A percentile compares a stretch with the other conserved stretches of the same genome.
These are phyloP conservation scores for Cephus cinctus DNA, from an alignment of 1,140 invertebrate genomes.

Conservation along the genomic window DNA sequence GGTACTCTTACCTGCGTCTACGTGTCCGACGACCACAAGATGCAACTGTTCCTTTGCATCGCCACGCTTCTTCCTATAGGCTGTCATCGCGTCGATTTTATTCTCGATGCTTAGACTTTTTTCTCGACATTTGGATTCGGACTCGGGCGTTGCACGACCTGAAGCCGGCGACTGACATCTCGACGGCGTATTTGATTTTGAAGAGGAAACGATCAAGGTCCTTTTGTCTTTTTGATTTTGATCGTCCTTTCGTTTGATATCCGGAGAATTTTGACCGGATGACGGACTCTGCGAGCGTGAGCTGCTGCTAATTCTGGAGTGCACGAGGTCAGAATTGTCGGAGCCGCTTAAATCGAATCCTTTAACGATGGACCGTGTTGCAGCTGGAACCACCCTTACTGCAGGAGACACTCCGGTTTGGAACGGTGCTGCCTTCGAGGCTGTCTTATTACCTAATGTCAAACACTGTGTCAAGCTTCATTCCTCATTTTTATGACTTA, in stretches of 20 bases:
- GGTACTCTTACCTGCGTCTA: slow-evolving; percentile 99
- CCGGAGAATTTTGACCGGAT: slow-evolving; percentile 38
- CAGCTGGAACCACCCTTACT: slow-evolving; percentile 43
- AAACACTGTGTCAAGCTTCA: slow-evolving; percentile 14
- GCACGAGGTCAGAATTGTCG: slow-evolving; percentile 34
- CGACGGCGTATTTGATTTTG: slow-evolving; percentile 45
- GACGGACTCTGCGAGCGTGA: slow-evolving; percentile 42
- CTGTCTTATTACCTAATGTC: slow-evolving; percentile 38
- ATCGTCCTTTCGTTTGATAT: slow-evolving; percentile 29
- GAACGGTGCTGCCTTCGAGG: slow-evolving; percentile 27
- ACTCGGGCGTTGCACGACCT: slow-evolving; percentile 56
- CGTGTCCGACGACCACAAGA: slow-evolving; percentile 96
- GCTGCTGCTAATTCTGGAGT: slow-evolving; percentile 28
- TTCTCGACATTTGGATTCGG: slow-evolving; percentile 32
- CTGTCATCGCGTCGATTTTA: slow-evolving; percentile 56
- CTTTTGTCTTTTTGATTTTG: slow-evolving; percentile 29
- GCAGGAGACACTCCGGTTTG: slow-evolving; percentile 34
- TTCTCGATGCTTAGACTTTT: slow-evolving; percentile 54
- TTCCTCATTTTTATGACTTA: too few species aligned
- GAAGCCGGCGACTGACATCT: slow-evolving; percentile 65
- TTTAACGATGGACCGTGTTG: slow-evolving; percentile 31
- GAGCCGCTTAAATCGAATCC: slow-evolving; percentile 38
- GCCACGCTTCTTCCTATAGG: slow-evolving; percentile 75
- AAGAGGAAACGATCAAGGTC: slow-evolving; percentile 18
- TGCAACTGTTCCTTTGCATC: slow-evolving; percentile 84